Evolutionary conservation across 2,888 invertebrate genomes (phyloP).

Genomic region (Ethmia dodecea): DNA sequence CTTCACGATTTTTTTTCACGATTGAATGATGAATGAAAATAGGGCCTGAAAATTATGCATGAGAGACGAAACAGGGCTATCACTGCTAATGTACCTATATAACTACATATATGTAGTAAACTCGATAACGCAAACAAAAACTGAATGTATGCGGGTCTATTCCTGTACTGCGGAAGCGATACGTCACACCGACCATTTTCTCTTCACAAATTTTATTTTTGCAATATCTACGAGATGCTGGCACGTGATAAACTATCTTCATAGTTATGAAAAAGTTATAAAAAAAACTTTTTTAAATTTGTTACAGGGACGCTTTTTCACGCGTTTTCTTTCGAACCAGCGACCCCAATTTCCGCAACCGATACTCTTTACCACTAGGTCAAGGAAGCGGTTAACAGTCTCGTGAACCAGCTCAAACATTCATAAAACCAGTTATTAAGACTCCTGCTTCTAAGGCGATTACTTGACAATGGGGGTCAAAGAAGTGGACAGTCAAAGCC

Average conservation of each 20-base stretch:
- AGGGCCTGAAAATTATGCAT: no score
- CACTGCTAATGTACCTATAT: no score
- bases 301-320: background rate
- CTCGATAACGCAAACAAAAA: background rate
- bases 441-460: constrained; percentile 16
- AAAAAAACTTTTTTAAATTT: background rate
- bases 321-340: constrained; percentile 2
- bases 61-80: no score
- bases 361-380: constrained; percentile 7
- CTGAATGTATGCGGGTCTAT: constrained; percentile 13
- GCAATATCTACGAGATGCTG: constrained; percentile 1
- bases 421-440: constrained; percentile 24
- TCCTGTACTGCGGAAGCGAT: constrained; percentile 28
- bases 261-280: background rate
- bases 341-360: constrained; percentile 7
- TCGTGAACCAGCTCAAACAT: constrained; percentile 17
- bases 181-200: constrained; percentile 11
- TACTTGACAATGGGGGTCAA: no score
- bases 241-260: background rate
- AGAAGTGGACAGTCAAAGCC: no score
- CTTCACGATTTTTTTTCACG: no score
- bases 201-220: constrained; percentile 18
- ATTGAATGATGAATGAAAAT: no score
- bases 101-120: no score
- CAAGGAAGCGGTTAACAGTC: constrained; percentile 12